A percentile compares a stretch with the other conserved stretches of the same genome.
phyloP scores from a whole-genome alignment of 2,113 vertebrate genomes.

The Chroicocephalus ridibundus region DNA sequence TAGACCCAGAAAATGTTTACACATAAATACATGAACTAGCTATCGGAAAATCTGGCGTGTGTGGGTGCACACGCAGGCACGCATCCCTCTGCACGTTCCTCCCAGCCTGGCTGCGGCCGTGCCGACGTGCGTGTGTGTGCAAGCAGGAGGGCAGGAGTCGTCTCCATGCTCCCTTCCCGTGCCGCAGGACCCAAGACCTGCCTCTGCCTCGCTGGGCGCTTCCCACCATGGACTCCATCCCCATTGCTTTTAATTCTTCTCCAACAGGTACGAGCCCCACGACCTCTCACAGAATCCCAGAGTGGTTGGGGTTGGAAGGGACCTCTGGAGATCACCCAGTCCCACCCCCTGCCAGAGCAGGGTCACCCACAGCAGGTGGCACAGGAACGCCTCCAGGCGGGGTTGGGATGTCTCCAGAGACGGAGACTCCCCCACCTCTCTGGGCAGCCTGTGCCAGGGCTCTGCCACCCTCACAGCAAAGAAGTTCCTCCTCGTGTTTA shows the following conservation, averaged over 20 bases:
- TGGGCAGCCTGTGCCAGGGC: too few species aligned
- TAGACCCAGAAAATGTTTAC: conserved; percentile 16
- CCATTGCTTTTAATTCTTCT: background rate
- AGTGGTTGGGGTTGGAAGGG: too few species aligned
- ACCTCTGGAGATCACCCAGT: too few species aligned
- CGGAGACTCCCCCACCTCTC: too few species aligned
- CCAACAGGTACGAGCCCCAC: background rate
- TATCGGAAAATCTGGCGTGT: background rate
- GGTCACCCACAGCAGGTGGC: too few species aligned
- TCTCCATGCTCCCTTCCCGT: background rate
- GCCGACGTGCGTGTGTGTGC: background rate
- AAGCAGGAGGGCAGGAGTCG: background rate
- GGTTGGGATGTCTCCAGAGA: too few species aligned
- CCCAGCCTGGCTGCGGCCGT: background rate
- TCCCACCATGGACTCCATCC: background rate
- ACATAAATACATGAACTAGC: background rate
- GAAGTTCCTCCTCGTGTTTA: too few species aligned
- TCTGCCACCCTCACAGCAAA: too few species aligned
- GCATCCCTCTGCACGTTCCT: background rate
- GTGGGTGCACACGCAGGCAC: background rate
- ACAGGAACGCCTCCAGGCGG: too few species aligned
- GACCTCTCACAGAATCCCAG: background rate
- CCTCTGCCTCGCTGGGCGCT: background rate
- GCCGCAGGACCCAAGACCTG: fast-evolving
- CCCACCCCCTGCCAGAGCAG: too few species aligned